Evolutionary conservation across 1,140 invertebrate genomes (phyloP), one percentile per base, ranked within the genome.

Genomic region (Drosophila pachea): DNA sequence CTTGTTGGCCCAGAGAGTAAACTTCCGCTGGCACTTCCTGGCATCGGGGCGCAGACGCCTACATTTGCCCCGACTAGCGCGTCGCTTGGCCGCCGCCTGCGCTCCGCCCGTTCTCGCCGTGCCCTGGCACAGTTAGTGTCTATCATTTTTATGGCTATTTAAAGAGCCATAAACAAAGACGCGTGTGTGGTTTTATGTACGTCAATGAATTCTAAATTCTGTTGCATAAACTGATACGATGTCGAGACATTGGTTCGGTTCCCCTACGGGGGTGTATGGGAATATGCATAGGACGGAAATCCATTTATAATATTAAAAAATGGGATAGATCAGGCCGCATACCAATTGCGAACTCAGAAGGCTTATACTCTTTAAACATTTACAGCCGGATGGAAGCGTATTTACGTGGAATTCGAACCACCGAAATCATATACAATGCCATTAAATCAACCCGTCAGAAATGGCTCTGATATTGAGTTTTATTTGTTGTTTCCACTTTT

Each of bases 71-170:
- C 29, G 14, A 31, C 16, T 56, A 22, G 22, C 22, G 22, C 22
- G 22, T 22, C 22, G 22, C 22, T 22, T 22, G 1, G 22, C 22
- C 40, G 47, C 5, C 11, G 0, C 9, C 5, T 8, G 9, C 9
- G 47, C 1, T 6, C 14, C 14, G 45, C 31, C 11, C 22, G 22
- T 22, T 22, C 22, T 32, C 40, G 32, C 7, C 12, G 14, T 11
- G 14, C 4, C 29, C 38, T 36, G 35, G 40, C 16, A 45, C 53
- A 65, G 62, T 66, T 68, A 67, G 73, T 70, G 68, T 83, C 72
- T 84, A 83, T 83, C 68, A 84, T 76, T 78, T 83, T 83, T 83
- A 83, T 84, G 68, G 76, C 68, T 79, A 79, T 83, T 84, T 86
- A 84, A 82, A 77, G 63, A 58, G 69, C 48, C 67, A 72, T 82